These are phyloP conservation scores for Tenrec ecaudatus DNA, from an alignment of 2,113 vertebrate species.

Conservation along the genomic window DNA sequence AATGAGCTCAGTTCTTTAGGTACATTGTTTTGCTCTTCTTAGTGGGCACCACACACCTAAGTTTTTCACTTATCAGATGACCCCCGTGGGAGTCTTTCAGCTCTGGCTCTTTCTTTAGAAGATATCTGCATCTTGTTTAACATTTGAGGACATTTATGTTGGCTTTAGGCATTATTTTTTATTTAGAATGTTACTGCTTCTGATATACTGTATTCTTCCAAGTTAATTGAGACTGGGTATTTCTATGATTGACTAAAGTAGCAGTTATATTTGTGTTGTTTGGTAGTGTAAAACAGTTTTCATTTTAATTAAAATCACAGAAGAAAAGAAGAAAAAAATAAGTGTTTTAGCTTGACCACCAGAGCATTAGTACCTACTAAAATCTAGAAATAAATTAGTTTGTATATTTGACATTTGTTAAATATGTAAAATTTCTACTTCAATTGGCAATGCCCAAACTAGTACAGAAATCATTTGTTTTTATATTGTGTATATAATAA, in stretches of 20 bases:
- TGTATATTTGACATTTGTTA: background rate
- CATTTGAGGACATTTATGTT: background rate
- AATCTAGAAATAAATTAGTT: background rate
- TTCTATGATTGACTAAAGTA: constrained; percentile 11
- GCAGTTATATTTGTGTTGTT: constrained; percentile 9
- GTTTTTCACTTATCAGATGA: background rate
- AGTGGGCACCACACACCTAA: background rate
- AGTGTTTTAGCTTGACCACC: background rate
- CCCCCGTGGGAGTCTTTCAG: background rate
- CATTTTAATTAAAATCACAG: background rate
- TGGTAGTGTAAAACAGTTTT: background rate
- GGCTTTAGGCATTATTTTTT: background rate
- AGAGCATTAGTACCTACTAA: background rate
- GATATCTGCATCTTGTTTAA: background rate
- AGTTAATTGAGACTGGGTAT: background rate
- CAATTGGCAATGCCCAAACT: background rate
- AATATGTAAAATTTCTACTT: background rate
- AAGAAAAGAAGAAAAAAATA: background rate
- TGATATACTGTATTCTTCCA: constrained; percentile 24
- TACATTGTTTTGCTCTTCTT: background rate
- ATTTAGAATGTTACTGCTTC: constrained; percentile 29
- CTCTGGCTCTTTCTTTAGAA: background rate
- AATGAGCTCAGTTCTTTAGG: background rate
- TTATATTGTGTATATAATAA: background rate
- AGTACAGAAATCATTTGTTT: background rate